Percentiles rank a stretch among this genome's conserved stretches.
phyloP scores from a whole-genome alignment of 2,797 vertebrate genomes.

The Leucoraja ocellata region DNA sequence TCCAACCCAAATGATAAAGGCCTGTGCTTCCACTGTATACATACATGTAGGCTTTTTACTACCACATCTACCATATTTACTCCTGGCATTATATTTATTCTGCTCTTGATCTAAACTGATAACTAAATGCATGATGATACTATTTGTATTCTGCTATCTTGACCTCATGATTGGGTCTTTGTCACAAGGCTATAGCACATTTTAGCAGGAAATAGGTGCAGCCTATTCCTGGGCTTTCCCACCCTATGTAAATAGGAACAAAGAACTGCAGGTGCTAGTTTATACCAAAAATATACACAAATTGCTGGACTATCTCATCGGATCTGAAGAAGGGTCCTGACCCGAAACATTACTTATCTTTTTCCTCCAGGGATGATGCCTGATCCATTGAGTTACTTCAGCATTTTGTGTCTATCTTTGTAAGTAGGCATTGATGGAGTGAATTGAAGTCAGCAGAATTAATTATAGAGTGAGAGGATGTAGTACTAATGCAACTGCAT shows the following conservation, averaged over 20 bases:
- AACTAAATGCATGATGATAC: background rate
- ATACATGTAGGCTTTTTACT: background rate
- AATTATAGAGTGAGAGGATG: too few relatives aligned
- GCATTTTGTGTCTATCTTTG: too few relatives aligned
- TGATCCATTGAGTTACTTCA: too few relatives aligned
- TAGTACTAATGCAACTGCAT: too few relatives aligned
- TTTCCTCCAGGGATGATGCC: too few relatives aligned
- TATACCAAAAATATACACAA: too few relatives aligned
- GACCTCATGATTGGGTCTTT: background rate
- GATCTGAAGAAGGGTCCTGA: too few relatives aligned
- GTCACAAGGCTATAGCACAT: background rate
- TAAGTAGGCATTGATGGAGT: too few relatives aligned
- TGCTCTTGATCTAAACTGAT: background rate
- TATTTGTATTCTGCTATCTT: background rate
- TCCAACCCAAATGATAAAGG: background rate
- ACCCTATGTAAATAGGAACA: background rate
- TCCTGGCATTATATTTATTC: background rate
- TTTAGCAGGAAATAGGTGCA: background rate
- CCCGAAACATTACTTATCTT: too few relatives aligned
- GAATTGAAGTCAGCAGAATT: too few relatives aligned
- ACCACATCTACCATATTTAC: background rate
- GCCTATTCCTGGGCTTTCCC: background rate
- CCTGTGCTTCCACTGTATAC: background rate
- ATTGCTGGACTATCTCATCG: background rate
- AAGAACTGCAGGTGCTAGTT: too few relatives aligned